Evolutionary conservation across 2,888 invertebrate genomes (phyloP).

Genomic region (Dioctria rufipes): DNA sequence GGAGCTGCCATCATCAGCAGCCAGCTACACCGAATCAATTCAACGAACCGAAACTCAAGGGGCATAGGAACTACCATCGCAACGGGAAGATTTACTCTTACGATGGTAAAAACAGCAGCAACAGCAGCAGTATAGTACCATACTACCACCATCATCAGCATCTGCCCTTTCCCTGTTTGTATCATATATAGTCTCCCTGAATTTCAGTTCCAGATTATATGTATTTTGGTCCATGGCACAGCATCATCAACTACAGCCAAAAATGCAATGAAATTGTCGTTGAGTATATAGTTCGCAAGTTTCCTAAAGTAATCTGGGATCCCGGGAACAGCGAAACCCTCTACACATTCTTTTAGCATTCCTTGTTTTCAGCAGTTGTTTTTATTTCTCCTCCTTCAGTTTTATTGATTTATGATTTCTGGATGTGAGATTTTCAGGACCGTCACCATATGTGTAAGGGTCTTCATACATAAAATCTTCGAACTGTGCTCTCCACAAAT

Average conservation of each 20-base stretch:
- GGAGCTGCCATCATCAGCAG: conserved; percentile 8
- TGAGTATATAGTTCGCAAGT: conserved; percentile 45
- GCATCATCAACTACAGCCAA: conserved; percentile 27
- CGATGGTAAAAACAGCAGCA: background rate
- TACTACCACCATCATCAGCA: background rate
- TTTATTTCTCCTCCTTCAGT: conserved; percentile 13
- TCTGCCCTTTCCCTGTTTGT: background rate
- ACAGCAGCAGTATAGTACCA: background rate
- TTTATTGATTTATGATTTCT: conserved; percentile 48
- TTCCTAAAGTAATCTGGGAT: background rate
- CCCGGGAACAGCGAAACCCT: conserved; percentile 13
- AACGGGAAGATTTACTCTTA: conserved; percentile 2
- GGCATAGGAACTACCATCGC: background rate
- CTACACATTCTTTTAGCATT: conserved; percentile 23
- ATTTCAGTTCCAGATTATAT: background rate
- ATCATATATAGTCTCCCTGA: background rate
- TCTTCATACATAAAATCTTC: conserved; percentile 4
- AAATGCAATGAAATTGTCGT: conserved; percentile 53
- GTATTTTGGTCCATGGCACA: background rate
- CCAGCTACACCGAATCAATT: conserved; percentile 20
- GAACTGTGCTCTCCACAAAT: conserved; percentile 25
- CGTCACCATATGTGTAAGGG: conserved; percentile 5
- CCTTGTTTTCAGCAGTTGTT: conserved; percentile 35
- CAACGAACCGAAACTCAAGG: conserved; percentile 42
- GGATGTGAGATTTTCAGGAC: conserved; percentile 31